Evolutionary conservation across 1,140 invertebrate genomes (phyloP), one percentile per base, ranked within the genome.

Genomic region (Atopsyche davidsoni): DNA sequence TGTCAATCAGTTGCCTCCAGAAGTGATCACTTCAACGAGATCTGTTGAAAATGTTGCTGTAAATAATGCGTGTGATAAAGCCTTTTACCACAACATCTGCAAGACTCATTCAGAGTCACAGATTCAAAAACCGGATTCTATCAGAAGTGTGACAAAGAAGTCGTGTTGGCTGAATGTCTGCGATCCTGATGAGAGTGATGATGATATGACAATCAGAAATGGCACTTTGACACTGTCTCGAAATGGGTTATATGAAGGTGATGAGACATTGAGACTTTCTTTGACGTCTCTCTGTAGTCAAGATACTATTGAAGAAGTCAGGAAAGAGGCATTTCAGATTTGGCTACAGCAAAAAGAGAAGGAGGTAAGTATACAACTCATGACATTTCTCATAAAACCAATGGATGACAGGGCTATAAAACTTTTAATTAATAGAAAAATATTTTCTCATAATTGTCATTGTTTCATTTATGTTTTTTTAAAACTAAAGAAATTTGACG

Each of bases 321-420:
- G 57, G 21, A 63, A 66, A 23, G 68, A 72, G 32, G 68, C 68
- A 1, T 72, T 68, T 52, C 58, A 69, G 41, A 60, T 65, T 44
- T 72, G 70, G 70, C 35, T 70, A 1, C 61, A 60, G 19, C 53
- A 66, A 2, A 72, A 72, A 62, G 70, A 71, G 50, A 63, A 66
- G 50, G 68, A 71, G 59, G 70, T 71, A 39, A 48, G 46, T 9
- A 10, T 9, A 11, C 17, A 11, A 11, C 14, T 39, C 16, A 11
- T 39, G 10, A 9, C 10, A n/a, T n/a, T n/a, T n/a, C n/a, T n/a
- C n/a, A n/a, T n/a, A n/a, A 28, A 28, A 6, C 4, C n/a, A 28
- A 28, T 28, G 24, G n/a, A 28, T 28, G 6, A 6, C n/a, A 6
- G n/a, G 6, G 6, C n/a, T 7, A 28, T 28, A 28, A 28, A 6